phyloP scores from a whole-genome alignment of 1,140 invertebrate species.

The Caenorhabditis elegans region DNA sequence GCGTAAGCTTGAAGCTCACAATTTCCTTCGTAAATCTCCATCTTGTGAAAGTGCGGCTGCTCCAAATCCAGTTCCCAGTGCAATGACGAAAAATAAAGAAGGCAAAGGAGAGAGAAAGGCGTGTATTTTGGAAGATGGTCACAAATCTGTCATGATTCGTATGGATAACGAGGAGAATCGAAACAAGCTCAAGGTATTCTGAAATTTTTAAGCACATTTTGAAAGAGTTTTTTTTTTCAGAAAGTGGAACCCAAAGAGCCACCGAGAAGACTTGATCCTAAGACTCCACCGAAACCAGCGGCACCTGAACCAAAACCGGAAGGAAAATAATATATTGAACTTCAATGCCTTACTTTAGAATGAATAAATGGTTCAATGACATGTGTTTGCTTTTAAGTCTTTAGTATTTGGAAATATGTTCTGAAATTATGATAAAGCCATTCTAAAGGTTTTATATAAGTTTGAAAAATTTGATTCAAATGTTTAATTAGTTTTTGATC shows the following conservation, averaged over 20 bases:
- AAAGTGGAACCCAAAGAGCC: background rate
- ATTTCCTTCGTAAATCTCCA: background rate
- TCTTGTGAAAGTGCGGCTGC: background rate
- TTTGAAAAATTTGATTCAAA: too few species aligned
- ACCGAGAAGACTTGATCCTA: background rate
- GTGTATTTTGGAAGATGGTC: constrained; percentile 1
- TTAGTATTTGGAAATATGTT: too few species aligned
- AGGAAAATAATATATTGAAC: too few species aligned
- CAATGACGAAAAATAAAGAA: background rate
- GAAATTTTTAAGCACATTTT: background rate
- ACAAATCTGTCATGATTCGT: background rate
- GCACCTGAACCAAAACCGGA: background rate
- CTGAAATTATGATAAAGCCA: too few species aligned
- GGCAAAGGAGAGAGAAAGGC: background rate
- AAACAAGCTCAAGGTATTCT: background rate
- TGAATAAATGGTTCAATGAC: too few species aligned
- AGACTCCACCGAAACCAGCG: background rate
- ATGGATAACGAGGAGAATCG: constrained; percentile 17
- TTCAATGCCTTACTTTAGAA: too few species aligned
- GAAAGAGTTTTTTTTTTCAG: background rate
- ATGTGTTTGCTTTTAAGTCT: too few species aligned
- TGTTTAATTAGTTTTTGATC: too few species aligned
- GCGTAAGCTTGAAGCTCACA: background rate
- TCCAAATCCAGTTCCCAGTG: background rate
- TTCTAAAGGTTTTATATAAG: too few species aligned